These are phyloP conservation scores for Pachycephala philippinensis DNA, from an alignment of 2,113 vertebrate species.

Conservation along the genomic window DNA sequence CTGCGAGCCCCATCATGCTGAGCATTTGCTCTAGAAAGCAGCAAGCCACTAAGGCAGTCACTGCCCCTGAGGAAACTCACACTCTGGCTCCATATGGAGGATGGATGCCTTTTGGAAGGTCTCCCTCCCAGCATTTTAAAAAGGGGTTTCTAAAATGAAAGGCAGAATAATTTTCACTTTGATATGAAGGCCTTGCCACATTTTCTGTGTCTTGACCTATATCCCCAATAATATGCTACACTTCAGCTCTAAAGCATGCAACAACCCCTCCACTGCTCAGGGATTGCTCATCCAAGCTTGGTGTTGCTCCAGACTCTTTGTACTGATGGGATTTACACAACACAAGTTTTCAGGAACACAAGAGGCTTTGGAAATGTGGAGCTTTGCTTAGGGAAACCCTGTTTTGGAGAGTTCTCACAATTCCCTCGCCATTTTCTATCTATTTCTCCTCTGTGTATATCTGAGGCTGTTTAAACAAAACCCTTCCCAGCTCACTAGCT, in stretches of 20 bases:
- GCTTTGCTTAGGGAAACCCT: not conserved
- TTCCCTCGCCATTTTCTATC: not conserved
- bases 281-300: not conserved
- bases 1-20: not conserved
- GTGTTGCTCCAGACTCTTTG: not conserved
- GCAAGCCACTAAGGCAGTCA: not conserved
- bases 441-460: not conserved
- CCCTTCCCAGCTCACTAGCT: not conserved
- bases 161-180: not conserved
- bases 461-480: not conserved
- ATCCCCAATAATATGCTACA: not conserved
- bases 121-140: not conserved
- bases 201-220: not conserved
- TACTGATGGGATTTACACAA: not conserved
- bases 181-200: not conserved
- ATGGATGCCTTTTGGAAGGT: not conserved
- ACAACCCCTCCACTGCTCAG: not conserved
- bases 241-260: not conserved
- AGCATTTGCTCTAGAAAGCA: not conserved
- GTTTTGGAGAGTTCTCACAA: not conserved
- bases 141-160: not conserved
- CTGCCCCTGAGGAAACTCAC: not conserved
- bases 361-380: not conserved
- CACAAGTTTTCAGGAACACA: not conserved
- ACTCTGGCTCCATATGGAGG: not conserved